A percentile compares a stretch with the other conserved stretches of the same genome.
These are phyloP conservation scores for Tachystola acroxantha DNA, from an alignment of 2,888 invertebrate genomes.

Conservation along the genomic window DNA sequence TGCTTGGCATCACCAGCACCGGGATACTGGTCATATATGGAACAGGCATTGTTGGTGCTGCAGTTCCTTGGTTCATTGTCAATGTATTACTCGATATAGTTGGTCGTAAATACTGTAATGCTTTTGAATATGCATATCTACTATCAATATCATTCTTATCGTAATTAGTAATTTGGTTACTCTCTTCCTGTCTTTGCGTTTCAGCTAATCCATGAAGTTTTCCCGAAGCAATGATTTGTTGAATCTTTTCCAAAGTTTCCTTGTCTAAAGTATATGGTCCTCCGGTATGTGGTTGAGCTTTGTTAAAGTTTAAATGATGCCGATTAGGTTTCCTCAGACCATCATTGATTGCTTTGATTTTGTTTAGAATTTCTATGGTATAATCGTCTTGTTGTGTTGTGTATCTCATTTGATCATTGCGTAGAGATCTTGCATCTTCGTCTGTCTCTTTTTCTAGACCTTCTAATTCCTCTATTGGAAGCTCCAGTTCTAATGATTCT, in stretches of 20 bases:
- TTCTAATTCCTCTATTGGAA: conserved; percentile 1
- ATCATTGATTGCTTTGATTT: conserved; percentile 75
- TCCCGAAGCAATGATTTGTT: conserved; percentile 54
- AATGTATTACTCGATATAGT: conserved; percentile 3
- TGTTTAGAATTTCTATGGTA: conserved; percentile 68
- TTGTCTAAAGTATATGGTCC: conserved; percentile 46
- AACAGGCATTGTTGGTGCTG: conserved; percentile 20
- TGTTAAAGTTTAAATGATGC: conserved; percentile 36
- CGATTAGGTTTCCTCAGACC: conserved; percentile 51
- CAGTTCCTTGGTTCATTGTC: conserved; percentile 10
- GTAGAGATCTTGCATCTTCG: conserved; percentile 34
- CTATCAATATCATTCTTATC: conserved; percentile 29
- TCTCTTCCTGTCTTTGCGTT: conserved; percentile 23
- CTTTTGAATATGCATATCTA: conserved; percentile 27
- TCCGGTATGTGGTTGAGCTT: conserved; percentile 31
- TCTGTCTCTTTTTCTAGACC: neutral
- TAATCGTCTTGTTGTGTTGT: conserved; percentile 25
- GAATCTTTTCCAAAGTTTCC: conserved; percentile 54
- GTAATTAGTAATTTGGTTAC: conserved; percentile 25
- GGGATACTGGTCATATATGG: conserved; percentile 54
- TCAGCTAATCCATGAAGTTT: conserved; percentile 35
- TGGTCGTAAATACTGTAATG: conserved; percentile 17
- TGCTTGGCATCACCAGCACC: conserved; percentile 42
- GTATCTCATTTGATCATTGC: conserved; percentile 28
- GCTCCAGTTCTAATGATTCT: conserved; percentile 17